These are phyloP conservation scores for Aplysia californica DNA, from an alignment of 1,140 invertebrate species.

Conservation along the genomic window DNA sequence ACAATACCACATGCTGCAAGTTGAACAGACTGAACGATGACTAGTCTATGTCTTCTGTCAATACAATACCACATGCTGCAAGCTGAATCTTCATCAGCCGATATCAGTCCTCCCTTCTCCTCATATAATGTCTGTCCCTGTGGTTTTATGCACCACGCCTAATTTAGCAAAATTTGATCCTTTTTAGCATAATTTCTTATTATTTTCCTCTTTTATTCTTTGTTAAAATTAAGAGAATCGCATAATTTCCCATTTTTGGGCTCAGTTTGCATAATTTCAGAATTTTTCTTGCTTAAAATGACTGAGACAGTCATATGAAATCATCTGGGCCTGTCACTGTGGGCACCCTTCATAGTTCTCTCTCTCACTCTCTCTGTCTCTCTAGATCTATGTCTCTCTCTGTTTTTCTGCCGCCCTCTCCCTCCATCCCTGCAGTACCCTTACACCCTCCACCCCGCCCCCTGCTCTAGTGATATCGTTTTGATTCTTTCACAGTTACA, in stretches of 20 bases:
- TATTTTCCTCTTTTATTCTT: too few relatives aligned
- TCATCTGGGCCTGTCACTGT: background rate
- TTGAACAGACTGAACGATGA: too few relatives aligned
- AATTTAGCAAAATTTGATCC: background rate
- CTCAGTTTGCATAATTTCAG: too few relatives aligned
- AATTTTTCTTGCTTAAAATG: too few relatives aligned
- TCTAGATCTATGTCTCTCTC: conserved; percentile 12
- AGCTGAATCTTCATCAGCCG: background rate
- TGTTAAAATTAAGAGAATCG: too few relatives aligned
- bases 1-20: background rate
- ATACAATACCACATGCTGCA: background rate
- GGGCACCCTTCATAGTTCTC: background rate
- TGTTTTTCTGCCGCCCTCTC: background rate
- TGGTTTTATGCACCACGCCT: background rate
- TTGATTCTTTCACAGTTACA: background rate
- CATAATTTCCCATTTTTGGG: too few relatives aligned
- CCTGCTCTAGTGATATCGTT: background rate
- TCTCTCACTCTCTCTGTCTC: conserved; percentile 8
- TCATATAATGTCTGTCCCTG: background rate
- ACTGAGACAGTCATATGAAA: background rate
- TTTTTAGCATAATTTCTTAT: background rate
- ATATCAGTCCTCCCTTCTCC: background rate
- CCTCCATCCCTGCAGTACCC: background rate
- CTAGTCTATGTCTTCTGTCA: too few relatives aligned
- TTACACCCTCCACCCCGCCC: background rate